phyloP scores from a whole-genome alignment of 2,888 invertebrate species.

The Cephus sareptanus region DNA sequence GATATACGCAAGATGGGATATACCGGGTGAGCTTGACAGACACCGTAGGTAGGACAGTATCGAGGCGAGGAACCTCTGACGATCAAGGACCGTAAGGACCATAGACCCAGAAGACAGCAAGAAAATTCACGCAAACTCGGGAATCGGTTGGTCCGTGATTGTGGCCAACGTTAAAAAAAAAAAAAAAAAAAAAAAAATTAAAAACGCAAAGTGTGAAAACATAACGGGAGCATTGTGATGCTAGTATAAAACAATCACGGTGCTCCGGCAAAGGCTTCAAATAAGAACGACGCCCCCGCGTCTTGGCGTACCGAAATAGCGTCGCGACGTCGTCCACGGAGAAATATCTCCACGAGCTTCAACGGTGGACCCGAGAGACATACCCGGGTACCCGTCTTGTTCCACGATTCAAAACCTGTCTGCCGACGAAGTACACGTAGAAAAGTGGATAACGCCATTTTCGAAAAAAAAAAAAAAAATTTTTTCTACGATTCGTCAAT shows the following conservation, averaged over 20 bases:
- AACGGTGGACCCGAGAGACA: neutral
- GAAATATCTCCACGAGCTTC: neutral
- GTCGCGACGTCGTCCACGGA: constrained; percentile 35
- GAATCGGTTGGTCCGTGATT: neutral
- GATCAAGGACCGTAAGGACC: neutral
- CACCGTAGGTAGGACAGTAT: too few relatives aligned
- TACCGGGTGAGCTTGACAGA: neutral
- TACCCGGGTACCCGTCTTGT: neutral
- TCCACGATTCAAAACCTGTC: neutral
- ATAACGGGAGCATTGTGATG: neutral
- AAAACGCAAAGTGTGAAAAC: neutral
- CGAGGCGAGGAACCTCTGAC: neutral
- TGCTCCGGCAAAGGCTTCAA: constrained; percentile 35
- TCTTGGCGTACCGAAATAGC: constrained; percentile 53
- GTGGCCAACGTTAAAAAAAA: neutral
- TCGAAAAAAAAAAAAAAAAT: neutral
- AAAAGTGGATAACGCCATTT: neutral
- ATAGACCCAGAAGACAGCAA: constrained; percentile 33
- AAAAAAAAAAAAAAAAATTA: too few relatives aligned
- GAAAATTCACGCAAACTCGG: neutral
- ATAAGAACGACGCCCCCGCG: constrained; percentile 55
- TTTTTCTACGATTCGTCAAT: neutral
- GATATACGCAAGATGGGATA: neutral
- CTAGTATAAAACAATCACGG: neutral
- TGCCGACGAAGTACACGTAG: neutral